Evolutionary conservation across 2,797 vertebrate species (phyloP), one percentile per base, ranked within the genome.

Genomic region (Danio choprae): DNA sequence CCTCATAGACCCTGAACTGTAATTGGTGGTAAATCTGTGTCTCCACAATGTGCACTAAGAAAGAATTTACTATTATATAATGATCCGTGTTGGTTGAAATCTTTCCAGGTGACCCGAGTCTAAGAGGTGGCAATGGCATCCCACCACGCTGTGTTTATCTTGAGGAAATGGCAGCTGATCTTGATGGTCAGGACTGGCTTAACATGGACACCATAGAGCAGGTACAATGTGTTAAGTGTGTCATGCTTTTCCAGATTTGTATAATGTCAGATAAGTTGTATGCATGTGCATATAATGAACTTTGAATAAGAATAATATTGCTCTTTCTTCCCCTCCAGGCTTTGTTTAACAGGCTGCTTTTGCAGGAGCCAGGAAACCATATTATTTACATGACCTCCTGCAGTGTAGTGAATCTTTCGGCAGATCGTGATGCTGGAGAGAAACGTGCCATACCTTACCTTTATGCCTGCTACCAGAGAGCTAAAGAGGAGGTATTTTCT

Each of bases 121-220:
- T 96, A 89, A 96, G 95, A 88, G 94, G 96, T 1, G 96, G 94
- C 53, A 99, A 99, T 80, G 97, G 97, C 38, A 99, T 99, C 84
- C 98, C 98, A 0, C 95, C 94, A 1, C 96, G 97, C 12, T 99
- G 98, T 51, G 97, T 98, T 20, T 99, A 95, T 82, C 88, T 99
- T 90, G 97, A 97, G 83, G 98, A 99, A 84, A 96, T 99, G 95
- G 97, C 97, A 0, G 89, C 95, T 0, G 97, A 98, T 82, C 91
- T 99, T 79, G 96, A 98, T 41, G 98, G 96, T 58, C 98, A 99
- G 91, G 97, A 99, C 92, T 99, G 97, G 97, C 93, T 99, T 77
- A 97, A 99, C 90, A 99, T 98, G 98, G 93, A 96, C 87, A 99
- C 97, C 1, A 92, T 99, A 13, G 97, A 98, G 83, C 97, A 99